Conservation (phyloP, 1,140 invertebrate species). For the Brachystomella parvula region DNA sequence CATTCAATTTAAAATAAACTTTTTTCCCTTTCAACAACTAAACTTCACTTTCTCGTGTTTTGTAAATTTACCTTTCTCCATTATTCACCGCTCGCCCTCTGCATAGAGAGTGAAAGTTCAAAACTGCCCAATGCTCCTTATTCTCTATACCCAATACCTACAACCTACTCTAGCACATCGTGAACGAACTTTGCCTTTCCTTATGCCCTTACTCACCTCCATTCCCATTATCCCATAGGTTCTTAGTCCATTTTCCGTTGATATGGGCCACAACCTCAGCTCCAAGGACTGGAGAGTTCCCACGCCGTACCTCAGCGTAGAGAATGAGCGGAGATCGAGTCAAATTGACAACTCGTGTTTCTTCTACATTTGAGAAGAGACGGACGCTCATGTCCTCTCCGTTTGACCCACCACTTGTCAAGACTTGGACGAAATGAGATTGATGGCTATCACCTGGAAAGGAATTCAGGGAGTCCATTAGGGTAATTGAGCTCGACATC, state of each 20-base stretch:
- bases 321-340: constrained; percentile 29
- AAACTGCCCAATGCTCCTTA: neutral
- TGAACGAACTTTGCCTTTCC: neutral
- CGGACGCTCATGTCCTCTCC: constrained; percentile 28
- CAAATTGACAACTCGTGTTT: constrained; percentile 26
- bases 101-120: constrained; percentile 4
- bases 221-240: constrained; percentile 53
- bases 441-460: constrained; percentile 29
- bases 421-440: constrained; percentile 38
- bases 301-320: constrained; percentile 45
- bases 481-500: too few species aligned
- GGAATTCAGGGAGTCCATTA: neutral
- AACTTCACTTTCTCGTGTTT: neutral
- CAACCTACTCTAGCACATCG: neutral
- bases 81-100: constrained; percentile 8
- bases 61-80: constrained; percentile 1
- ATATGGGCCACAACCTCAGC: constrained; percentile 35
- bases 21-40: neutral
- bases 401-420: constrained; percentile 18
- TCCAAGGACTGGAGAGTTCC: constrained; percentile 31
- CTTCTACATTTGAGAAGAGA: constrained; percentile 33
- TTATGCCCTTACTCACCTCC: constrained; percentile 48
- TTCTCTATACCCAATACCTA: neutral
- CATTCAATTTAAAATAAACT: constrained; percentile 13
- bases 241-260: constrained; percentile 28